Evolutionary conservation across 2,888 invertebrate genomes (phyloP), one percentile per base, ranked within the genome.

Genomic region (Limenitis camilla): DNA sequence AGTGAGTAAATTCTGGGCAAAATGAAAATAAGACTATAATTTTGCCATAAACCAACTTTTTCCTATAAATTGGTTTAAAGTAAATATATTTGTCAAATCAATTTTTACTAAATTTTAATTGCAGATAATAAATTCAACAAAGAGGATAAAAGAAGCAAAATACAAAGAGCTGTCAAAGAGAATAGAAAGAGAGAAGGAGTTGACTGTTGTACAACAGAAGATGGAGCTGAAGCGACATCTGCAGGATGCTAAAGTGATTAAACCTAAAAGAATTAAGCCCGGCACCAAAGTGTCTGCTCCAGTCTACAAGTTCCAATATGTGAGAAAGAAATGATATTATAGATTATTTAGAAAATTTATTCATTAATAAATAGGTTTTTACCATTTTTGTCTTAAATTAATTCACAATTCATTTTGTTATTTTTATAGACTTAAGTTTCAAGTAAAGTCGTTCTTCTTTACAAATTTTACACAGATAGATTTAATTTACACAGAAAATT

Each of bases 251-350:
- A 91, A 90, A 41, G 68, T 87, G 0, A 66, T 91, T 40, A 92
- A 92, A 62, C 94, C 94, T 0, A 92, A 91, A 67, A 84, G 87
- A 61, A 66, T 95, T 1, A 87, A 88, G 49, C 72, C 76, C 5
- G 95, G 90, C 1, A 91, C 92, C 0, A 92, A 91, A 62, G 79
- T 89, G 9, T 74, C 90, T 0, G 91, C 96, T 0, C 93, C 96
- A 0, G 88, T 96, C 5, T 96, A 94, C 72, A 84, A 91, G 64
- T 96, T 96, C 89, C 92, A 91, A 62, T 95, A 92, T 69, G 92
- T 94, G 72, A 89, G 96, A 61, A 96, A 96, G 72, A 91, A 91
- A 80, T 95, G 82, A 90, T 66, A 66, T 9, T 30, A 33, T 38
- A 9, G 31, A 28, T 8, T 33, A 44, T 41, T 31, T 9, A 33